phyloP scores from a whole-genome alignment of 2,888 invertebrate genomes.

The Beris chalybata region DNA sequence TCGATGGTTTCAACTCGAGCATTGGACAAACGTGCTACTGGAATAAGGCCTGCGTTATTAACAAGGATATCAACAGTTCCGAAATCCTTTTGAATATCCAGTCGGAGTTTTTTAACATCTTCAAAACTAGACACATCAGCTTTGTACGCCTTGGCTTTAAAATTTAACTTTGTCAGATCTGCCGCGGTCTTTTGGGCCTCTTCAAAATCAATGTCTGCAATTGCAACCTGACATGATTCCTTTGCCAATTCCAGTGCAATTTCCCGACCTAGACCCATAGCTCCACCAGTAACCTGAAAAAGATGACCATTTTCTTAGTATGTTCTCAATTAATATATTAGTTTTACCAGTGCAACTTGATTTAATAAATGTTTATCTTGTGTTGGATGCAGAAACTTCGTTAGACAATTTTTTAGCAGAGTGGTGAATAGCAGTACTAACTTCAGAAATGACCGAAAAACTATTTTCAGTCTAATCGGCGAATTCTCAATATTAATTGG shows the following conservation, averaged over 20 bases:
- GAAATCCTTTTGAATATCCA: slow-evolving; percentile 52
- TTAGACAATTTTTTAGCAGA: neutral
- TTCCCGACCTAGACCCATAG: slow-evolving; percentile 57
- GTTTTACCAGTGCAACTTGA: slow-evolving; percentile 17
- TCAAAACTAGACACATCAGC: slow-evolving; percentile 54
- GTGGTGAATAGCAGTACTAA: neutral
- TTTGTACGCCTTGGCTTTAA: slow-evolving; percentile 52
- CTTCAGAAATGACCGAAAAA: too few species aligned
- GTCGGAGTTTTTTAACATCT: slow-evolving; percentile 50
- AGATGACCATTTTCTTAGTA: neutral
- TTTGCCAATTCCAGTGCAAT: slow-evolving; percentile 54
- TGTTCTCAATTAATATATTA: neutral
- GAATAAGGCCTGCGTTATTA: slow-evolving; percentile 58
- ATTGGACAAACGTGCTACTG: slow-evolving; percentile 52
- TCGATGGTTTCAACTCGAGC: slow-evolving; percentile 54
- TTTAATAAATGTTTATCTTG: slow-evolving; percentile 11
- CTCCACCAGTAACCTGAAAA: slow-evolving; percentile 57
- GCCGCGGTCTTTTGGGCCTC: slow-evolving; percentile 53
- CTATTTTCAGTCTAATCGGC: too few species aligned
- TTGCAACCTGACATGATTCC: slow-evolving; percentile 55
- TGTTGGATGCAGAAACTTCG: neutral
- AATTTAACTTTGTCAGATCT: slow-evolving; percentile 49
- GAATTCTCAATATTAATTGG: too few species aligned
- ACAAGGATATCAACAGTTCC: slow-evolving; percentile 57
- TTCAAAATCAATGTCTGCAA: slow-evolving; percentile 54